phyloP scores from a whole-genome alignment of 92 coral and sea anemone species.

The Epizoanthus illoricatus region DNA sequence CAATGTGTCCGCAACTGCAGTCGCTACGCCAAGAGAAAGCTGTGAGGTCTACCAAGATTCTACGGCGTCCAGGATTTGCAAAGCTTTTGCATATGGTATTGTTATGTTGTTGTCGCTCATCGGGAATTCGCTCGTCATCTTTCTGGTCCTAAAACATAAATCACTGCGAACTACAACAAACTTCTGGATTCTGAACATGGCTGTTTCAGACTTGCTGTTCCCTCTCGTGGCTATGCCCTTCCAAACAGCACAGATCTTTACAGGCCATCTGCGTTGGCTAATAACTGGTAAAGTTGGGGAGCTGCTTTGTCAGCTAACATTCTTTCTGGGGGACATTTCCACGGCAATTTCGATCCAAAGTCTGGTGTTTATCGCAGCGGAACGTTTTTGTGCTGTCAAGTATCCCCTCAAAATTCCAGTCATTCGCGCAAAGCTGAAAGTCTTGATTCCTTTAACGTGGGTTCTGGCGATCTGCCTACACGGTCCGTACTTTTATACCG shows the following conservation, averaged over 20 bases:
- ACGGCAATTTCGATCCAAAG: slow-evolving; percentile 27
- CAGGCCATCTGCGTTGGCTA: slow-evolving; percentile 12
- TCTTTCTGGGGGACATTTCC: slow-evolving; percentile 18
- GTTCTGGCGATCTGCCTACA: neutral
- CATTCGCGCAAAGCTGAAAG: neutral
- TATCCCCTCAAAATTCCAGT: neutral
- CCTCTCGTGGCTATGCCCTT: slow-evolving; percentile 9
- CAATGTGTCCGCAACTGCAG: too few species aligned
- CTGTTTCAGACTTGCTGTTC: slow-evolving; percentile 32
- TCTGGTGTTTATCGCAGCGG: slow-evolving; percentile 13
- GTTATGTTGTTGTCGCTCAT: neutral
- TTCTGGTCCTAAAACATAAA: slow-evolving; percentile 4
- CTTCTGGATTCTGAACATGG: slow-evolving; percentile 22
- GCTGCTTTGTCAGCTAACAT: neutral
- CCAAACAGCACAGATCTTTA: slow-evolving; percentile 20
- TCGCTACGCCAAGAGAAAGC: too few species aligned
- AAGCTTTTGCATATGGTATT: slow-evolving; percentile 2
- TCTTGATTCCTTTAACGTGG: slow-evolving; percentile 21
- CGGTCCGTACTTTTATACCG: slow-evolving; percentile 14
- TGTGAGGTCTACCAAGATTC: slow-evolving; percentile 20
- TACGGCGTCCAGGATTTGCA: neutral
- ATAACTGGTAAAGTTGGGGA: neutral
- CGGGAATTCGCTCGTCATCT: slow-evolving; percentile 3
- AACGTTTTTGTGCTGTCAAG: slow-evolving; percentile 27
- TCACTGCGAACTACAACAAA: slow-evolving; percentile 13